phyloP scores from a whole-genome alignment of 1,140 invertebrate species.

The Lasioglossum albipes region DNA sequence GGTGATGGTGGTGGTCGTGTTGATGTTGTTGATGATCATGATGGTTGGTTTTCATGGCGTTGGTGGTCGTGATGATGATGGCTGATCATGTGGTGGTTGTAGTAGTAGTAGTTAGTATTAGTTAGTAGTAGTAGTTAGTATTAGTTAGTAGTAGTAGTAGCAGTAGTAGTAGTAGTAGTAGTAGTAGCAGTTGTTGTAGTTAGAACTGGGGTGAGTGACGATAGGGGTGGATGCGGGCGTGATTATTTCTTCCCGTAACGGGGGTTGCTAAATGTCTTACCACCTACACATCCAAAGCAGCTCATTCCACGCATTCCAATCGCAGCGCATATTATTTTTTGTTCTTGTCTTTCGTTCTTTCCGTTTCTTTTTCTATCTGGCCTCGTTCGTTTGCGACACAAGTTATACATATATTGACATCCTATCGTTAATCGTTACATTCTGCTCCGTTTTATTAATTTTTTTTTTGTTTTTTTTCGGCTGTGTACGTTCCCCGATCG shows the following conservation, averaged over 20 bases:
- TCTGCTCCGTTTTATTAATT: neutral
- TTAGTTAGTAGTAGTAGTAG: slow-evolving; percentile 21
- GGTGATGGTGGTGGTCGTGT: slow-evolving; percentile 54
- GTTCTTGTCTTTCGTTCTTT: slow-evolving; percentile 16
- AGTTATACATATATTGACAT: neutral
- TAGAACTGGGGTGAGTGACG: slow-evolving; percentile 53
- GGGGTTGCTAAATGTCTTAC: slow-evolving; percentile 70
- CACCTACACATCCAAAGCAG: slow-evolving; percentile 79
- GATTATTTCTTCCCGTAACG: slow-evolving; percentile 51
- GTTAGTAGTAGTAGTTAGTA: too few species aligned
- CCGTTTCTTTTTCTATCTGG: neutral
- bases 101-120: slow-evolving; percentile 3
- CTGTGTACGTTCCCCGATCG: slow-evolving; percentile 20
- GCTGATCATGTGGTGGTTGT: slow-evolving; percentile 49
- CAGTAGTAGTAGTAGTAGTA: too few species aligned
- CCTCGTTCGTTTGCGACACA: neutral
- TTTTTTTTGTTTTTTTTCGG: neutral
- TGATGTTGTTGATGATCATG: slow-evolving; percentile 51
- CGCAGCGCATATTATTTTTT: slow-evolving; percentile 45
- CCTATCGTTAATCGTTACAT: slow-evolving; percentile 4
- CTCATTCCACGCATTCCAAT: slow-evolving; percentile 77
- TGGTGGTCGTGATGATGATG: slow-evolving; percentile 53
- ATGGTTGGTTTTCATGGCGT: slow-evolving; percentile 54
- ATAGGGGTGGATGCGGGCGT: slow-evolving; percentile 65
- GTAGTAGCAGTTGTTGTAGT: slow-evolving; percentile 39